Base-by-base conservation (phyloP, 1,140 invertebrate species). In the Scaptomyza pallida region DNA sequence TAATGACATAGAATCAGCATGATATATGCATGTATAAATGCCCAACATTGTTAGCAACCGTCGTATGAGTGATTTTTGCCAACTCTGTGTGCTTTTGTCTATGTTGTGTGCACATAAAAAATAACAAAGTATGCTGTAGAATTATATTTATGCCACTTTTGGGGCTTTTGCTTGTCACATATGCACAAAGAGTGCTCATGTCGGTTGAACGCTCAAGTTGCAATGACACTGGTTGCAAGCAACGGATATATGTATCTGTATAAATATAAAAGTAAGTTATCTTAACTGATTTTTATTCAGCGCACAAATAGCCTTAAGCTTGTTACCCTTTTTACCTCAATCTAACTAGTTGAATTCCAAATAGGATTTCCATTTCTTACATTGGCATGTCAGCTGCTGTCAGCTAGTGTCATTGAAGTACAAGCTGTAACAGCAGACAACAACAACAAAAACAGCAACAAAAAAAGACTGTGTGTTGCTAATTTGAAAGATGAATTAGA, bases 401-500 rank as follows among this genome's bases (percentile, higher is more conserved):
- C 26, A 44, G 33, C 54, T 48, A 3, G 35, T 50, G 54, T 67
- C 63, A 67, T 59, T 64, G 72, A 5, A 16, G 6, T 37, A 26
- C 9, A 43, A 13, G 6, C 3, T 21, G 19, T 15, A 41, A 40
- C 13, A 59, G 52, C 37, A 64, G 23, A 40, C 23, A 26, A 26
- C n/a, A 78, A 72, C 74, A 78, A 56, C 2, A 30, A 30, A 30
- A 64, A 40, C n/a, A n/a, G n/a, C n/a, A 78, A 73, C 74, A 78
- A 57, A 26, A 26, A 26, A 26, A 5, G 6, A 40, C 5, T 35
- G 10, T 59, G 26, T 82, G 72, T 54, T 81, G 79, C 82, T 86
- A 86, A 86, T 86, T 81, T 88, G 77, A 88, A 88, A 75, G 78
- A 86, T 88, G 74, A 81, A 81, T 81, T 86, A 88, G 82, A 86